Percentiles rank a stretch among this genome's conserved stretches.
These are phyloP conservation scores for Pagrus major DNA, from an alignment of 2,113 vertebrate species.

Conservation along the genomic window DNA sequence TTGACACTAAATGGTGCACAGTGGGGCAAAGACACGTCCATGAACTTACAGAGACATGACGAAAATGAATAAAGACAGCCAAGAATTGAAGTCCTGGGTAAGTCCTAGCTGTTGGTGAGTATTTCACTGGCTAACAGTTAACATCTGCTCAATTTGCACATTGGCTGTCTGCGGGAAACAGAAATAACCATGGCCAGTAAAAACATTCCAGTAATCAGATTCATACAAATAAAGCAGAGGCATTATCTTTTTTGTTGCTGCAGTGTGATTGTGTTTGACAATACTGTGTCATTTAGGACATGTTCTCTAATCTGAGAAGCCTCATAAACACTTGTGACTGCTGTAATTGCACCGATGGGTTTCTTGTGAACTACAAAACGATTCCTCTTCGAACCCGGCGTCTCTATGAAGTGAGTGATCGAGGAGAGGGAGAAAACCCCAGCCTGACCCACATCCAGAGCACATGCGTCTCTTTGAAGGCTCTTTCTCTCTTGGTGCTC, in stretches of 20 bases:
- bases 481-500: slow-evolving; percentile 10
- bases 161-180: not conserved
- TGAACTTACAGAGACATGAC: not conserved
- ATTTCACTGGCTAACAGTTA: not conserved
- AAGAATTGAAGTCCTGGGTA: not conserved
- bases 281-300: not conserved
- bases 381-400: not conserved
- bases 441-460: slow-evolving; percentile 39
- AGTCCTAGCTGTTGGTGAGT: not conserved
- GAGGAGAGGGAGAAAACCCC: slow-evolving; percentile 14
- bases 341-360: not conserved
- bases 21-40: not conserved
- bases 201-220: not conserved
- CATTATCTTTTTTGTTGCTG: too few species aligned
- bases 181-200: not conserved
- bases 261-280: not conserved
- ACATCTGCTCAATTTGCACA: not conserved
- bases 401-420: not conserved
- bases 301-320: not conserved
- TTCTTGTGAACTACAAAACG: not conserved
- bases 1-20: not conserved
- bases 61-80: not conserved
- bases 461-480: slow-evolving; percentile 35
- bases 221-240: too few species aligned
- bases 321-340: not conserved